Percentiles rank a stretch among this genome's conserved stretches.
Conservation (phyloP, 1,140 invertebrate genomes). For the Ridgeia piscesae region DNA sequence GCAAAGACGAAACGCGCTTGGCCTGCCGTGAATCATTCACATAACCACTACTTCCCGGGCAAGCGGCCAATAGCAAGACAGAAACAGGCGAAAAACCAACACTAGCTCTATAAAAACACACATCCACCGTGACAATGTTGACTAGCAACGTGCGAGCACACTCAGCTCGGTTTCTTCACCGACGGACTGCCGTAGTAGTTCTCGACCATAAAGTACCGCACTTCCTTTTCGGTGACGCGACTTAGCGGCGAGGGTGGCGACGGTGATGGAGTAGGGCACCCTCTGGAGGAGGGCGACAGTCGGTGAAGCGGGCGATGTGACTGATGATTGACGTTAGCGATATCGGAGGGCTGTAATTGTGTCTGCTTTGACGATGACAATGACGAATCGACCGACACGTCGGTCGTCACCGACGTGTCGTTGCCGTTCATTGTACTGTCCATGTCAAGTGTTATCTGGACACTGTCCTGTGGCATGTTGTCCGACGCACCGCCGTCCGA, state of each 20-base stretch:
- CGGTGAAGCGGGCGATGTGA: background rate
- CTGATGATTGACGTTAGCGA: conserved; percentile 13
- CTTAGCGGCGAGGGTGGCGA: conserved; percentile 7
- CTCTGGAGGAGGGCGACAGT: background rate
- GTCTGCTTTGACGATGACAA: background rate
- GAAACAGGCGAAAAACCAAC: background rate
- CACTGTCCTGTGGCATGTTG: background rate
- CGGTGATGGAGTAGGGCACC: too few relatives aligned
- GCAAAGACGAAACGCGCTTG: background rate
- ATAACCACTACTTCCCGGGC: background rate
- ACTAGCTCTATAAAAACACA: background rate
- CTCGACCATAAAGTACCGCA: conserved; percentile 26
- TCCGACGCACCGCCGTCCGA: conserved; percentile 6
- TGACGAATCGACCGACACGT: background rate
- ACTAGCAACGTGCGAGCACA: background rate
- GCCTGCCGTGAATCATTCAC: background rate
- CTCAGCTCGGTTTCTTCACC: background rate
- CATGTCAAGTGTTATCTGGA: background rate
- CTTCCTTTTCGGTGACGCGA: conserved; percentile 13
- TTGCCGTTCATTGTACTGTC: background rate
- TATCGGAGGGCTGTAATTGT: background rate
- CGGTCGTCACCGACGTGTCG: background rate
- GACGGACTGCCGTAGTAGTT: conserved; percentile 19
- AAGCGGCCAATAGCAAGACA: background rate
- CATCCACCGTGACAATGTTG: background rate